Base-by-base conservation (phyloP, 2,888 invertebrate species). In the Acrobasis repandana region DNA sequence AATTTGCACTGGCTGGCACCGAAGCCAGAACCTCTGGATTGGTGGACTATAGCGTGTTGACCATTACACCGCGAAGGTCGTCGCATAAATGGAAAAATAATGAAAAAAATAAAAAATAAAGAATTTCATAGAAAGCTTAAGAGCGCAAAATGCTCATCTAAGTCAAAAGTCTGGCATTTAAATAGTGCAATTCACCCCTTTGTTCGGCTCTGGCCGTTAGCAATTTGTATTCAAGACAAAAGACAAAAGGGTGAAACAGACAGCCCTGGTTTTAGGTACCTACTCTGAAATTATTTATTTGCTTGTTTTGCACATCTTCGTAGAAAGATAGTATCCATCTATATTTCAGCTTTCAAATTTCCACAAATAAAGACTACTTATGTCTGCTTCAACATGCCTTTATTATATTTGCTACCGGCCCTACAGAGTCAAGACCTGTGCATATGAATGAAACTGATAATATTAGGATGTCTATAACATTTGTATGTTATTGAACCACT, bases 181-280 rank as follows among this genome's bases (percentile, higher is more conserved):
- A 56, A 56, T 56, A 43, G 56, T 33, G 43, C 56, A 10, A 43
- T 18, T 46, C 56, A 4, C 56, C 43, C 38, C 49, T 58, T 58
- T 58, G 46, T 46, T 46, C 43, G 16, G 47, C 18, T 15, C 15
- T 33, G 47, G 28, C 50, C 14, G 36, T 36, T 34, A 36, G 58
- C 58, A 36, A 58, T 58, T 58, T 58, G 36, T 58, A 58, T 58
- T 58, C 58, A 58, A 49, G 36, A 49, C 58, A 58, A 36, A 18
- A 34, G 48, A 4, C 34, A 11, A 20, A 56, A 28, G 15, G 11
- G 51, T 43, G 43, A n/a, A 43, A 14, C 43, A n/a, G n/a, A 43
- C n/a, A n/a, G 43, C 43, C 43, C 43, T 43, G n/a, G 43, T n/a
- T n/a, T n/a, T 28, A 28, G 14, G 14, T 43, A 14, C 11, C 28